These are phyloP conservation scores for Branchellion lobata DNA, from an alignment of 2,888 invertebrate genomes.

Conservation along the genomic window DNA sequence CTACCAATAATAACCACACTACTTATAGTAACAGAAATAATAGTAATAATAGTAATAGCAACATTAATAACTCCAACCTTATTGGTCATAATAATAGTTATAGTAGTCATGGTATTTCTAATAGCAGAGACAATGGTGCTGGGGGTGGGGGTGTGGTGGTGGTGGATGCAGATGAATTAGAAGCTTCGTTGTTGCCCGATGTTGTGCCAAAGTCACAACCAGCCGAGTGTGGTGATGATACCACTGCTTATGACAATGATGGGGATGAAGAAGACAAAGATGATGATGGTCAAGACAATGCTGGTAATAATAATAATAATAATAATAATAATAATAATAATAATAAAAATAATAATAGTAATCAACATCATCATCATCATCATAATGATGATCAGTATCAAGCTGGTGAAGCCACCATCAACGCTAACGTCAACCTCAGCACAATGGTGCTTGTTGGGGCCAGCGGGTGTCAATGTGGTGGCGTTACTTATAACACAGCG, in stretches of 20 bases:
- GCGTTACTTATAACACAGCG: no score
- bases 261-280: neutral
- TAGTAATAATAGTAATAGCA: neutral
- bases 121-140: neutral
- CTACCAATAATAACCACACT: no score
- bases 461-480: no score
- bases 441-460: no score
- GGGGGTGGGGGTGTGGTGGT: neutral
- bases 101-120: neutral
- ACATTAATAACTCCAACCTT: no score
- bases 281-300: neutral
- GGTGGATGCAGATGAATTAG: neutral
- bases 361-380: no score
- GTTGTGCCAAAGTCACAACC: neutral
- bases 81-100: no score
- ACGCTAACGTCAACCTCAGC: no score
- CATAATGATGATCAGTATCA: no score
- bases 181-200: neutral
- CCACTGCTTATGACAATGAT: neutral
- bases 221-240: neutral
- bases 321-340: neutral
- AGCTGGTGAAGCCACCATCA: no score
- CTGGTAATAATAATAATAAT: neutral
- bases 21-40: neutral
- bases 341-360: no score